Evolutionary conservation across 2,797 vertebrate genomes (phyloP).

Genomic region (Malurus leucopterus): DNA sequence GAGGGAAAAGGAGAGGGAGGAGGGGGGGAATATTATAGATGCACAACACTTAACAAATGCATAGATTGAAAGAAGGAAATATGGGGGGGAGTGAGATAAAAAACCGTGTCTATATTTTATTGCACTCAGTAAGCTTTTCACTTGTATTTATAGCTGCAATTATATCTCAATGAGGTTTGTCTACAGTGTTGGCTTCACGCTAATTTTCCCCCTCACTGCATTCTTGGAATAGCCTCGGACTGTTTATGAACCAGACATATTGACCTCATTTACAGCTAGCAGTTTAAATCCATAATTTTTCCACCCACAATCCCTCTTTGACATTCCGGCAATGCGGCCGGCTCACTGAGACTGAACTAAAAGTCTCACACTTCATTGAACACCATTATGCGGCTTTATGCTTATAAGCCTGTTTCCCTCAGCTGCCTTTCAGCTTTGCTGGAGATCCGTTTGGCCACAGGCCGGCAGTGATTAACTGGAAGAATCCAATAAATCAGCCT

Average conservation of each 20-base stretch:
- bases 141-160: conserved; percentile 89
- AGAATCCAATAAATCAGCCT: conserved; percentile 96
- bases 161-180: conserved; percentile 90
- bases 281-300: conserved; percentile 90
- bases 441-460: conserved; percentile 84
- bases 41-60: conserved; percentile 76
- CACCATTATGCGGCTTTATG: conserved; percentile 93
- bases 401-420: conserved; percentile 87
- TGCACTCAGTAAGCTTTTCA: conserved; percentile 81
- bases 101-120: conserved; percentile 79
- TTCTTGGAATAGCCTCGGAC: conserved; percentile 87
- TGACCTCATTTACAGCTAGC: conserved; percentile 95
- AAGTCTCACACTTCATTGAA: conserved; percentile 94
- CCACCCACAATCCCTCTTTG: conserved; percentile 85
- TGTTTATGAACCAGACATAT: conserved; percentile 96
- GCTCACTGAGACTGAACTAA: conserved; percentile 94
- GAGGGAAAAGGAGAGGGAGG: conserved; percentile 59
- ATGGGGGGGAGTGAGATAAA: conserved; percentile 56
- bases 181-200: conserved; percentile 88
- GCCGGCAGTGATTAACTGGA: conserved; percentile 90
- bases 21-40: conserved; percentile 65
- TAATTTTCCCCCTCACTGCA: conserved; percentile 87
- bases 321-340: conserved; percentile 82
- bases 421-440: conserved; percentile 85
- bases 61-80: conserved; percentile 75